Base-by-base conservation (phyloP, 1,140 invertebrate species). In the Ceratosolen solmsi region DNA sequence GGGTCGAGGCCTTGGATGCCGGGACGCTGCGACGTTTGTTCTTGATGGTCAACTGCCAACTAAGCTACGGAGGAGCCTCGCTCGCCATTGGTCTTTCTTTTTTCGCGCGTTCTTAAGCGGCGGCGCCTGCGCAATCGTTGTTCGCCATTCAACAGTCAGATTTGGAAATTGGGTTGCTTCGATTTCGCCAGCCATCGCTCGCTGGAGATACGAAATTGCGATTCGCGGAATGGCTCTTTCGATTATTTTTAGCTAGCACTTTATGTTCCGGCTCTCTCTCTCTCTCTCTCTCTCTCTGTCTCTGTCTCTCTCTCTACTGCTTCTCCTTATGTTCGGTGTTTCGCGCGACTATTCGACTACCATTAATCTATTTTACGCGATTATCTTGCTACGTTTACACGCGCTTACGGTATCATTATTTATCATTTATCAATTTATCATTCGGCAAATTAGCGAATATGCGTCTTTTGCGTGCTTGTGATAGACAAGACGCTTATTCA, bases 121-220 rank as follows among this genome's bases (percentile, higher is more conserved):
- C 36, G 15, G 33, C 36, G 63, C 20, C 20, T 68, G 63, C 33
- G 63, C 63, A 36, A 2, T 30, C 30, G 5, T 11, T 38, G 17
- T 0, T n/a, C n/a, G n/a, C 63, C 20, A 68, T 38, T 68, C 63
- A 68, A 38, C 63, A 38, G 63, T 38, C 63, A 7, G 36, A n/a
- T 68, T 38, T 68, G 27, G 63, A 38, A 68, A 68, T 68, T 68
- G 20, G 63, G 63, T 38, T 63, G 33, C 63, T 68, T 38, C 36
- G 33, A 68, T 68, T 38, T 7, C 63, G 22, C 51, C 20, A 38
- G 33, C 8, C 33, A 17, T 30, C 9, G 27, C 60, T 63, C 30
- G 0, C 30, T 36, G 60, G 20, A 68, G 20, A 68, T 38, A 68
- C 63, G 33, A n/a, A 68, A 38, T 68, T 68, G 15, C 63, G 33